Conservation (phyloP, 1,140 invertebrate genomes). For the Brachystomella parvula region DNA sequence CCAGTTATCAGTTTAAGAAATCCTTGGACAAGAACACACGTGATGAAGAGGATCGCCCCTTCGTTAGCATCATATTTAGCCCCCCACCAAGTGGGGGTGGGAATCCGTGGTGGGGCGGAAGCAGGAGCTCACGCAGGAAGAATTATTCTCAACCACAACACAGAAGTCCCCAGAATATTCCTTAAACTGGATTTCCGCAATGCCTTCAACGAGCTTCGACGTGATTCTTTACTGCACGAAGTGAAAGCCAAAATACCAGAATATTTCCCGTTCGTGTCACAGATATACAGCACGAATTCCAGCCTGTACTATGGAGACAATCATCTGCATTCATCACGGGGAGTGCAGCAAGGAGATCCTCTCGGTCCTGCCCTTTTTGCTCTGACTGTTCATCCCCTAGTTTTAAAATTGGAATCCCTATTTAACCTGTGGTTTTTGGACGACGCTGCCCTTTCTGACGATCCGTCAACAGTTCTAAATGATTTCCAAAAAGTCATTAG, state of each 20-base stretch:
- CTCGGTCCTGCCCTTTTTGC: slow-evolving; percentile 41
- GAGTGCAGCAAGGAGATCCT: slow-evolving; percentile 42
- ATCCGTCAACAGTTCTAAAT: slow-evolving; percentile 1
- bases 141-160: too few relatives aligned
- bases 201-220: slow-evolving; percentile 12
- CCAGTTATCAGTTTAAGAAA: too few relatives aligned
- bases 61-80: too few relatives aligned
- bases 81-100: too few relatives aligned
- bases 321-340: slow-evolving; percentile 16
- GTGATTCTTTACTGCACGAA: neutral
- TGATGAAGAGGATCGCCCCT: too few relatives aligned
- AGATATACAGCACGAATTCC: neutral
- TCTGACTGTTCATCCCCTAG: slow-evolving; percentile 37
- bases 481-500: neutral
- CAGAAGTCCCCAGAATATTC: neutral
- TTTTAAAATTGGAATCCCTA: slow-evolving; percentile 15
- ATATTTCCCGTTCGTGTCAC: slow-evolving; percentile 1
- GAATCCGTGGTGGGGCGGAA: too few relatives aligned
- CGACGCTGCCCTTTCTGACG: slow-evolving; percentile 1
- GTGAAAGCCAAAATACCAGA: neutral
- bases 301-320: neutral
- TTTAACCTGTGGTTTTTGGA: slow-evolving; percentile 18
- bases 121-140: too few relatives aligned
- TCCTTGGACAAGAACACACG: too few relatives aligned
- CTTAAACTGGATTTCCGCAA: slow-evolving; percentile 11